Conservation (phyloP, 2,113 vertebrate species). For the Menidia beryllina region DNA sequence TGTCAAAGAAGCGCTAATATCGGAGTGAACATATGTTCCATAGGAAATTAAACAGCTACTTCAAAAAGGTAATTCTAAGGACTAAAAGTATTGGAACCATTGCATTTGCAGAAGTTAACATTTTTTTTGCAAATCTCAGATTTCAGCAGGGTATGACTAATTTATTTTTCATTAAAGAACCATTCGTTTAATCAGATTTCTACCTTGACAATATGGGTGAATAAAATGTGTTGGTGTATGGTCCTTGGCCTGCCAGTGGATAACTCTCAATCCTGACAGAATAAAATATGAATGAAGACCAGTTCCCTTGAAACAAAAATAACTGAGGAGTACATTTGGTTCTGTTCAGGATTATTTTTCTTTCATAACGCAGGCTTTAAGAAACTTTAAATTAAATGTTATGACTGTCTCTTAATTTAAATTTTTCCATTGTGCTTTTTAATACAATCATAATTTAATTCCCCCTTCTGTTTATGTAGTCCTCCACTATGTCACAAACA, state of each 20-base stretch:
- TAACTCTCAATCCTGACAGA: too few species aligned
- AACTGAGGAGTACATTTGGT: background rate
- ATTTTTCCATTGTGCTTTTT: background rate
- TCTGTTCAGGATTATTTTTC: background rate
- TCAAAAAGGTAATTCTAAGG: too few species aligned
- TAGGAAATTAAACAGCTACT: too few species aligned
- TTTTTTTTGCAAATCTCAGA: too few species aligned
- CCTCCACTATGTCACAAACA: too few species aligned
- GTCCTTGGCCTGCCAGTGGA: background rate
- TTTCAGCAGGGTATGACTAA: too few species aligned
- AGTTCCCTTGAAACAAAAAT: background rate
- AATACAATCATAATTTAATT: background rate
- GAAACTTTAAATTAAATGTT: background rate
- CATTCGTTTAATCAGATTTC: too few species aligned
- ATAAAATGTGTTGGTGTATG: too few species aligned
- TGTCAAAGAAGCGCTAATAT: background rate
- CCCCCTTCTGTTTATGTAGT: background rate
- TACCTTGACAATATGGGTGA: too few species aligned
- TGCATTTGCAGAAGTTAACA: too few species aligned
- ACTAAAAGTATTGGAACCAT: background rate
- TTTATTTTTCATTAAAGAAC: too few species aligned
- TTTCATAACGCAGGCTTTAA: background rate
- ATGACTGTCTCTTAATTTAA: background rate
- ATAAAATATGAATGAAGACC: background rate
- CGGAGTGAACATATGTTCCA: too few species aligned